phyloP scores from a whole-genome alignment of 2,888 invertebrate species.

The Fragum sueziense region DNA sequence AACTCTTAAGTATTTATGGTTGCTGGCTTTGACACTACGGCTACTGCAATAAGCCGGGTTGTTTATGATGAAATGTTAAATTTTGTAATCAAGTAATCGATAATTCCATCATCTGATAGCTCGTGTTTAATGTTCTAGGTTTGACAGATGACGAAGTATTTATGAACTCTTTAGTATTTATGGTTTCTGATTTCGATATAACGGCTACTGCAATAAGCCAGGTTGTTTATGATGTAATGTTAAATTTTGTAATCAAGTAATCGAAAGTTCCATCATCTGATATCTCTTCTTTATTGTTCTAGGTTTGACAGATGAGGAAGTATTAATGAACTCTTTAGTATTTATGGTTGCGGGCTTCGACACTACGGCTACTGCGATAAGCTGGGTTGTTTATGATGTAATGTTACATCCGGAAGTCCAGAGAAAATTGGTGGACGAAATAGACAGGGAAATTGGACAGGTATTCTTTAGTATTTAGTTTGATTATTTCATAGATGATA shows the following conservation, averaged over 20 bases:
- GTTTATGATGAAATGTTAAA: slow-evolving; percentile 58
- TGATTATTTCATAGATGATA: no score
- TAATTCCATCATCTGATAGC: no score
- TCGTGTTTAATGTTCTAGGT: no score
- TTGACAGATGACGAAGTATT: slow-evolving; percentile 67
- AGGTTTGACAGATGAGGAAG: slow-evolving; percentile 27
- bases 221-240: slow-evolving; percentile 57
- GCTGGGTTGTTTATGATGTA: slow-evolving; percentile 62
- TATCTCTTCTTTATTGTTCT: no score
- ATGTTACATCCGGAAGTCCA: slow-evolving; percentile 62
- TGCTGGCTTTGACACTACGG: slow-evolving; percentile 75
- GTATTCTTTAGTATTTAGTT: no score
- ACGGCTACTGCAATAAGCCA: slow-evolving; percentile 67
- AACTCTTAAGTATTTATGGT: slow-evolving; percentile 70
- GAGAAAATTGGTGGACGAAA: slow-evolving; percentile 58
- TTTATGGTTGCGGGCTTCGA: slow-evolving; percentile 73
- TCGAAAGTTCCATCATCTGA: no score
- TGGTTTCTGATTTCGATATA: slow-evolving; percentile 74
- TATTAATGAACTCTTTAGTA: slow-evolving; percentile 41
- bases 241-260: no score
- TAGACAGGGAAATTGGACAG: slow-evolving; percentile 39
- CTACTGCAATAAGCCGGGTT: slow-evolving; percentile 62
- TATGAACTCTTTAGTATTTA: slow-evolving; percentile 68
- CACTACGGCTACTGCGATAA: slow-evolving; percentile 68
- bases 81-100: no score